These are phyloP conservation scores for Riptortus pedestris DNA, from an alignment of 1,140 invertebrate species.

Conservation along the genomic window DNA sequence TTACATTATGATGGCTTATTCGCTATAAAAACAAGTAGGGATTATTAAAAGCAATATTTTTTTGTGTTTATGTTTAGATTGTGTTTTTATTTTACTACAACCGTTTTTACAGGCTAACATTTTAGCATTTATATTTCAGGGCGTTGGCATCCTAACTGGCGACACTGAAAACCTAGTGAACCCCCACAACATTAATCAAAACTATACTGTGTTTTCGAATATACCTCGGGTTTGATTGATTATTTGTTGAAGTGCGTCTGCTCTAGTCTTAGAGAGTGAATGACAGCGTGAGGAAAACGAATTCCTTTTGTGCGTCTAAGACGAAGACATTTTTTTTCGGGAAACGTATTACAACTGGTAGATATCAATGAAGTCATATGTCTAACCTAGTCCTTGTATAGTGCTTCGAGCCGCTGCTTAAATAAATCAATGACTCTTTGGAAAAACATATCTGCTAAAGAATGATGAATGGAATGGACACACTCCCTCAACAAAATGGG, in stretches of 20 bases:
- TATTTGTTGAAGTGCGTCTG: not conserved
- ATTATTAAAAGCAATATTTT: not conserved
- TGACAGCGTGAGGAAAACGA: not conserved
- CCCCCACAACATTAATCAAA: not conserved
- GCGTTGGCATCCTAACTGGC: not conserved
- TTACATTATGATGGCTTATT: not conserved
- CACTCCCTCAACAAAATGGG: constrained; percentile 54
- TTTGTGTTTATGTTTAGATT: not conserved
- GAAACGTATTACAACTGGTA: not conserved
- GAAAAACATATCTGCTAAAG: constrained; percentile 35
- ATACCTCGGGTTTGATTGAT: not conserved
- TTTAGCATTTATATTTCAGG: not conserved
- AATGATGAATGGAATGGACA: constrained; percentile 75
- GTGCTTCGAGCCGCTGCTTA: not conserved
- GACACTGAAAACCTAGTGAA: not conserved
- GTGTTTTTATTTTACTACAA: not conserved
- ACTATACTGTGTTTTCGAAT: not conserved
- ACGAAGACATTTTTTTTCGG: not conserved
- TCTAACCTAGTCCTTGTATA: not conserved
- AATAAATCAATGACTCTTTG: not conserved
- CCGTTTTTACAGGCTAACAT: not conserved
- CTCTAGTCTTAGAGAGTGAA: not conserved
- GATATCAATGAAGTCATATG: not conserved
- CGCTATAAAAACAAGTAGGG: not conserved
- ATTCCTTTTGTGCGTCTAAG: not conserved